Percentiles rank a stretch among this genome's conserved stretches.
Evolutionary conservation across 2,888 invertebrate species (phyloP).

Genomic region (Drosophila aldrichi): DNA sequence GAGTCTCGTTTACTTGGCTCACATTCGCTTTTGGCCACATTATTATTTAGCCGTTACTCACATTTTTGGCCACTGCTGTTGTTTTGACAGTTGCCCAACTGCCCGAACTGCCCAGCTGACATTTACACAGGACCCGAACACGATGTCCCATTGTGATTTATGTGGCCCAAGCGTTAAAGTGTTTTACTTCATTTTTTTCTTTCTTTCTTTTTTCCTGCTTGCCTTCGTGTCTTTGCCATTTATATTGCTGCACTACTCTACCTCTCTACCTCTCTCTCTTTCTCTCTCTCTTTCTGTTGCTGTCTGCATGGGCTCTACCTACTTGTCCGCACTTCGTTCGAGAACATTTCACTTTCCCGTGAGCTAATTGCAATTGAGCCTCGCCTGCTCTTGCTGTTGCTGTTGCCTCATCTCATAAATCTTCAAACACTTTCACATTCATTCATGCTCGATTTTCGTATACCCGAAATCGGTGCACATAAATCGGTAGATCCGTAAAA

Average conservation of each 20-base stretch:
- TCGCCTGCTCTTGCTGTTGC: conserved; percentile 30
- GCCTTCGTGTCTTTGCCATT: conserved; percentile 39
- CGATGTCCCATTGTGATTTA: conserved; percentile 72
- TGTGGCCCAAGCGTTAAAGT: conserved; percentile 73
- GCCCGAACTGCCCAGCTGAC: conserved; percentile 41
- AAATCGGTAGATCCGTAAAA: conserved; percentile 11
- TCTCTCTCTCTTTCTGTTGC: background rate
- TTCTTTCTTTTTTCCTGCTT: conserved; percentile 1
- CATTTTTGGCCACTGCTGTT: conserved; percentile 76
- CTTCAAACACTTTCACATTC: conserved; percentile 77
- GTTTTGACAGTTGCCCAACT: conserved; percentile 71
- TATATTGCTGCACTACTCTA: conserved; percentile 40
- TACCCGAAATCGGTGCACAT: conserved; percentile 5
- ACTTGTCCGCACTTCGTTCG: conserved; percentile 71
- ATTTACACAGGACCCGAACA: conserved; percentile 47
- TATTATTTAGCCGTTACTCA: conserved; percentile 80
- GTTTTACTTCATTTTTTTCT: conserved; percentile 59
- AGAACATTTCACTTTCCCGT: conserved; percentile 78
- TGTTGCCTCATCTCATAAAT: conserved; percentile 74
- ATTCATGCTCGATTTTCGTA: conserved; percentile 49
- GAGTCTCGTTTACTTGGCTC: conserved; percentile 36
- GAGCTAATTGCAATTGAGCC: conserved; percentile 67
- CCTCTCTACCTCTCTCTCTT: background rate
- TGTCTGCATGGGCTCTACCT: conserved; percentile 42
- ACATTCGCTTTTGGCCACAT: conserved; percentile 52